These are phyloP conservation scores for Liasis olivaceus DNA, from an alignment of 2,797 vertebrate genomes.

Conservation along the genomic window DNA sequence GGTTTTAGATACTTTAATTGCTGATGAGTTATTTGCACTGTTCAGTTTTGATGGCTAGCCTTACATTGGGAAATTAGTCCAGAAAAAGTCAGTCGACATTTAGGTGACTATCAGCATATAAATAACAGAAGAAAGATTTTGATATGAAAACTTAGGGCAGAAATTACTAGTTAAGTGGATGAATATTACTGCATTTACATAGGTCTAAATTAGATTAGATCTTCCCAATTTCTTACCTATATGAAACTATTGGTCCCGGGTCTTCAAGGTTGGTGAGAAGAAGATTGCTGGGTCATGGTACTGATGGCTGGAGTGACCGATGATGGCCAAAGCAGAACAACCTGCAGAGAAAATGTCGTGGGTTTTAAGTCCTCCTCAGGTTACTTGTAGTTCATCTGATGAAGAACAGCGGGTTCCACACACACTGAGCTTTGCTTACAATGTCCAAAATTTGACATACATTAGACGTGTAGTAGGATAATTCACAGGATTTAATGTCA, in stretches of 20 bases:
- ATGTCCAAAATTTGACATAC: not conserved
- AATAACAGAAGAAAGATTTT: not conserved
- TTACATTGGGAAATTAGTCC: not conserved
- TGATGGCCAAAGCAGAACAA: not conserved
- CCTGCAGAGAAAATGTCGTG: not conserved
- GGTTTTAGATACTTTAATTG: too few relatives aligned
- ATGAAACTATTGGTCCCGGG: not conserved
- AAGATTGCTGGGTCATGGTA: not conserved
- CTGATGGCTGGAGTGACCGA: not conserved
- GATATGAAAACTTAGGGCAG: not conserved
- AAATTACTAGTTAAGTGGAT: not conserved
- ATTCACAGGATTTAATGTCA: not conserved
- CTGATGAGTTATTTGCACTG: not conserved
- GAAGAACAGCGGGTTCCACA: not conserved
- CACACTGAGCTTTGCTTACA: not conserved
- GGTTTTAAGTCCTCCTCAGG: not conserved
- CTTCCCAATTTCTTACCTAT: not conserved
- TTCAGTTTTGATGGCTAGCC: not conserved
- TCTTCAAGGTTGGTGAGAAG: not conserved
- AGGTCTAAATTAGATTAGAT: not conserved
- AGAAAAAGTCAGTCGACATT: not conserved
- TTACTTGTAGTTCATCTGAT: not conserved
- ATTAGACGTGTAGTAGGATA: not conserved
- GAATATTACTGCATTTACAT: not conserved
- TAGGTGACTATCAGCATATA: not conserved